These are phyloP conservation scores for Neogale vison DNA, from an alignment of 2,113 vertebrate genomes.

Conservation along the genomic window DNA sequence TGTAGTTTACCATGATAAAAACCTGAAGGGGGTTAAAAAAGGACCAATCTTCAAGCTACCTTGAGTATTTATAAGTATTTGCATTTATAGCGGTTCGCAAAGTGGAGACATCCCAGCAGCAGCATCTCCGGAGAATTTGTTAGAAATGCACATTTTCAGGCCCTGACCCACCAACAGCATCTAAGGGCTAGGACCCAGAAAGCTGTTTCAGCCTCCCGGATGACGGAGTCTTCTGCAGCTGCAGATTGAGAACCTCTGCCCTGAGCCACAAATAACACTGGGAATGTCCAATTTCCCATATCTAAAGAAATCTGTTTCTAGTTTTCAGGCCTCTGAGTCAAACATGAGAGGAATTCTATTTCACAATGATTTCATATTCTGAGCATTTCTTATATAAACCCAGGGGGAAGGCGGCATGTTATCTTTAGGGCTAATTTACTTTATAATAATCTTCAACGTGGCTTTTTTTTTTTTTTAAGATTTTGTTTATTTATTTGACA, in stretches of 20 bases:
- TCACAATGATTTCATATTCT: neutral
- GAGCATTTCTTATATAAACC: neutral
- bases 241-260: neutral
- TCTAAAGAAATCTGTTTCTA: neutral
- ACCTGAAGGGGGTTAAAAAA: neutral
- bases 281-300: neutral
- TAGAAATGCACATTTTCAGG: neutral
- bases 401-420: neutral
- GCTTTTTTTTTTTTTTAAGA: too few species aligned
- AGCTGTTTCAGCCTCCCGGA: neutral
- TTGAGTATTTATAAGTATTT: neutral
- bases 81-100: neutral
- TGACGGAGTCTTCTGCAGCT: neutral
- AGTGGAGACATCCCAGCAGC: neutral
- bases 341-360: neutral
- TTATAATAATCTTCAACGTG: neutral
- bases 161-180: neutral
- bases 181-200: neutral
- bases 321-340: neutral
- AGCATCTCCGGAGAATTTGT: neutral
- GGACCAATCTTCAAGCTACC: neutral
- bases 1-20: neutral
- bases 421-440: neutral
- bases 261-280: neutral
- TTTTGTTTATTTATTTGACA: too few species aligned